Conservation (phyloP, 2,888 invertebrate genomes). For the Apantesis nais region DNA sequence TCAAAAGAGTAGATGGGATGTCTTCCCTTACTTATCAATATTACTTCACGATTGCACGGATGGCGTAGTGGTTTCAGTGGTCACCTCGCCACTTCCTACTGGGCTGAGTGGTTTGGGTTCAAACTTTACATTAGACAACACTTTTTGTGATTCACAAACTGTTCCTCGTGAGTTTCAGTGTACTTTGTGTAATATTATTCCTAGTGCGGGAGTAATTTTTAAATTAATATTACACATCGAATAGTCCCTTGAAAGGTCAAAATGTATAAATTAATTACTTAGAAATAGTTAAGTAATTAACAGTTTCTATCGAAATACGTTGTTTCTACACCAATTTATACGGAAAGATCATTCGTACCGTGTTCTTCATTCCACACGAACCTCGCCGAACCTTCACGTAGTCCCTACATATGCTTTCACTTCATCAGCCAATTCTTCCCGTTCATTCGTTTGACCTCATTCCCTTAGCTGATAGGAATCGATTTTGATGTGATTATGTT, state of each 20-base stretch:
- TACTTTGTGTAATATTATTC: too few species aligned
- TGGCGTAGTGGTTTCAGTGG: too few species aligned
- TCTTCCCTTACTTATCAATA: neutral
- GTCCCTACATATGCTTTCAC: slow-evolving; percentile 28
- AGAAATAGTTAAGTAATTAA: neutral
- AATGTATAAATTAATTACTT: neutral
- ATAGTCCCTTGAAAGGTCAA: too few species aligned
- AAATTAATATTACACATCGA: too few species aligned
- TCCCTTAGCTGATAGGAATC: slow-evolving; percentile 15
- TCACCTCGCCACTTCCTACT: too few species aligned
- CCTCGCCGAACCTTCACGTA: slow-evolving; percentile 31
- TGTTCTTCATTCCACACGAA: slow-evolving; percentile 13
- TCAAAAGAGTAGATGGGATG: too few species aligned
- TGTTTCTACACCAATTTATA: slow-evolving; percentile 1
- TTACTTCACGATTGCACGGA: too few species aligned
- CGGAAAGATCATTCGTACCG: slow-evolving; percentile 1
- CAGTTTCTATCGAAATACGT: neutral
- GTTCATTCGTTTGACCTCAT: slow-evolving; percentile 20
- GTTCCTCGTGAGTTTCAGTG: too few species aligned
- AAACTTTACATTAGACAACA: too few species aligned
- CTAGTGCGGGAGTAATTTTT: too few species aligned
- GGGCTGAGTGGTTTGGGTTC: too few species aligned
- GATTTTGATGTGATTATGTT: slow-evolving; percentile 11
- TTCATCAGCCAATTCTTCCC: slow-evolving; percentile 23
- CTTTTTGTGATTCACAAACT: too few species aligned